Conservation (phyloP, 2,797 vertebrate species). For the Betta splendens region DNA sequence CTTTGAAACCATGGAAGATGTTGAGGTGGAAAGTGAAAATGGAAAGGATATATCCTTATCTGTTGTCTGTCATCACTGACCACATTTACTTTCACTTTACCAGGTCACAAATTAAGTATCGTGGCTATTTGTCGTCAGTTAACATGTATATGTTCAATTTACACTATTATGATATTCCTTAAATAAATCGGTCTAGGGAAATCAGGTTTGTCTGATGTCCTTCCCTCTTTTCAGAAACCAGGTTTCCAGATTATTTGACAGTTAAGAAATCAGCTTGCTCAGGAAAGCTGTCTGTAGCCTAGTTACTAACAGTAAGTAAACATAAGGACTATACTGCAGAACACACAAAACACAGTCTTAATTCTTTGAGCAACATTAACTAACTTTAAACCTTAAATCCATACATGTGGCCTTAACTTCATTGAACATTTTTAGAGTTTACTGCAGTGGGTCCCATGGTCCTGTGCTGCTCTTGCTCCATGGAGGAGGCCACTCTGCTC, state of each 20-base stretch:
- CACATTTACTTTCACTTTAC: no score
- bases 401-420: slow-evolving; percentile 83
- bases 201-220: no score
- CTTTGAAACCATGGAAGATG: slow-evolving; percentile 96
- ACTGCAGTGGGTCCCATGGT: slow-evolving; percentile 92
- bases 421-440: slow-evolving; percentile 95
- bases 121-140: no score
- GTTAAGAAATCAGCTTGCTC: no score
- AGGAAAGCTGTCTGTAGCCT: no score
- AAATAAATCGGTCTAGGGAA: no score
- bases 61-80: background rate
- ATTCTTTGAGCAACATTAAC: background rate
- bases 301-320: no score
- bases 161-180: no score
- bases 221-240: no score
- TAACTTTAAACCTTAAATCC: background rate
- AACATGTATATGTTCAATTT: no score
- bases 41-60: slow-evolving; percentile 97
- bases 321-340: background rate
- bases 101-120: no score
- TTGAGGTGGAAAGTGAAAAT: slow-evolving; percentile 91
- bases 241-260: no score
- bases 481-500: slow-evolving; percentile 96
- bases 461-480: slow-evolving; percentile 93
- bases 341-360: slow-evolving; percentile 1